Evolutionary conservation across 2,888 invertebrate species (phyloP).

Genomic region (Nasonovia ribisnigri): DNA sequence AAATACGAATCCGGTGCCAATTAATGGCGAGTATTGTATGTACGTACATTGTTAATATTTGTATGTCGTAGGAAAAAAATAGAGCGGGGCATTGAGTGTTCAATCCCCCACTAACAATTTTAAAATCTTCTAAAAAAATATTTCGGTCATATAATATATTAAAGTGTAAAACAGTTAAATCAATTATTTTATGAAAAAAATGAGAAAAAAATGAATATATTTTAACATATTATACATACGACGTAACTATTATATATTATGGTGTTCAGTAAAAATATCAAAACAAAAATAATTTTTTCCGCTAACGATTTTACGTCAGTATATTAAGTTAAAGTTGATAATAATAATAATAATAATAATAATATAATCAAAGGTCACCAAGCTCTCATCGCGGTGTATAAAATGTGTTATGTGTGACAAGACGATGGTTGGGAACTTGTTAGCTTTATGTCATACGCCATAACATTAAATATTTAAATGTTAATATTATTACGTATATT

Average conservation of each 20-base stretch:
- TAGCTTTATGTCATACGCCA: background rate
- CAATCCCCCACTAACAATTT: background rate
- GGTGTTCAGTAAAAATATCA: background rate
- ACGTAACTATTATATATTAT: background rate
- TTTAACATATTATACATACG: background rate
- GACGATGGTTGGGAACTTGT: too few species aligned
- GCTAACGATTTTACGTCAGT: background rate
- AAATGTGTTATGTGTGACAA: background rate
- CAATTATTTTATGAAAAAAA: background rate
- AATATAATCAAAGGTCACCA: background rate
- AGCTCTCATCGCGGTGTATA: background rate
- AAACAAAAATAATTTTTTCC: background rate
- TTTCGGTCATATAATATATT: background rate
- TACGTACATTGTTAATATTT: background rate
- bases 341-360: background rate
- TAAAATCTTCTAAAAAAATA: background rate
- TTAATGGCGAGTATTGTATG: background rate
- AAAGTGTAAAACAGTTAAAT: background rate
- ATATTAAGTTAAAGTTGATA: background rate
- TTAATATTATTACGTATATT: background rate
- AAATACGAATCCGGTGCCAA: background rate
- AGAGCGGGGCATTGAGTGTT: background rate
- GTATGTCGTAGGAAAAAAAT: background rate
- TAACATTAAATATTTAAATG: background rate
- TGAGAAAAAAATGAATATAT: background rate